A percentile compares a stretch with the other conserved stretches of the same genome.
Evolutionary conservation across 2,888 invertebrate species (phyloP).

Genomic region (Plutella xylostella): DNA sequence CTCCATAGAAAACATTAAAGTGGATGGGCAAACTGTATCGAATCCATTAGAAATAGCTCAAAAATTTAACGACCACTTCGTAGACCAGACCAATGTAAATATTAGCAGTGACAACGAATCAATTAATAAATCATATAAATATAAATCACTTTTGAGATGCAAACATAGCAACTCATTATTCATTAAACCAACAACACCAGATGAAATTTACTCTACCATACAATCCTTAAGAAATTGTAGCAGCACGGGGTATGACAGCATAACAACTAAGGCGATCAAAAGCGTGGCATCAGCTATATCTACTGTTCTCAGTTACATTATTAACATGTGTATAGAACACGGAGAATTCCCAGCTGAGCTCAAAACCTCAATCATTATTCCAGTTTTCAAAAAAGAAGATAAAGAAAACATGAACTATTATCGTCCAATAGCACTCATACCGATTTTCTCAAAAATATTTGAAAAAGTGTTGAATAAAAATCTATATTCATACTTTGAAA

Average conservation of each 20-base stretch:
- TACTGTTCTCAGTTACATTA: not conserved
- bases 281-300: not conserved
- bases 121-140: not conserved
- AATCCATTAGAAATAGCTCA: conserved; percentile 9
- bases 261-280: not conserved
- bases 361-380: not conserved
- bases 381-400: not conserved
- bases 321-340: not conserved
- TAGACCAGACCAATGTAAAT: conserved; percentile 7
- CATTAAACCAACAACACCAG: too few species aligned
- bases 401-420: not conserved
- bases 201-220: not conserved
- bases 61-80: conserved; percentile 11
- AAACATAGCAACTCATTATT: too few species aligned
- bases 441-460: not conserved
- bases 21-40: not conserved
- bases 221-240: not conserved
- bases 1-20: not conserved
- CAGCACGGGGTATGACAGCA: not conserved
- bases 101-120: conserved; percentile 1
- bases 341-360: not conserved
- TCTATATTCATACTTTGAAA: too few species aligned
- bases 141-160: too few species aligned
- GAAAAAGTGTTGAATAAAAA: too few species aligned
- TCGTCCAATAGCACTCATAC: not conserved